These are phyloP conservation scores for Sarotherodon lohbergeri DNA, from an alignment of 2,113 vertebrate genomes.

Conservation along the genomic window DNA sequence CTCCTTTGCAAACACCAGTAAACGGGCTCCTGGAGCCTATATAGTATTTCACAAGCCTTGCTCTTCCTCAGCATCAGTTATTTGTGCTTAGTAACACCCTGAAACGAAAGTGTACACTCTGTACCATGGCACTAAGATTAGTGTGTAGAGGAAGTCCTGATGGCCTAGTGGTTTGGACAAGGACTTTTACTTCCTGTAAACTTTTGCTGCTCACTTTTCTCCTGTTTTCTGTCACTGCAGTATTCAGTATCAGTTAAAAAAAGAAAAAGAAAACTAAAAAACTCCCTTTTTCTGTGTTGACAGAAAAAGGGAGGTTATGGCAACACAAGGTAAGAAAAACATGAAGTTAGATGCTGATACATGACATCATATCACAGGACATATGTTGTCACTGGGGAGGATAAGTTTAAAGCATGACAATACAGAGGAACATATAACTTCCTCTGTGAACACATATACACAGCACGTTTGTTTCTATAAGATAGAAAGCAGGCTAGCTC, in stretches of 20 bases:
- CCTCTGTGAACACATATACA: neutral
- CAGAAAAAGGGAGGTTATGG: neutral
- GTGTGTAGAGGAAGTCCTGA: neutral
- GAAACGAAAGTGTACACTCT: neutral
- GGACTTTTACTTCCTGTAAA: neutral
- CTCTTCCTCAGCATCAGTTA: neutral
- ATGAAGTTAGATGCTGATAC: neutral
- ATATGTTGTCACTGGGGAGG: neutral
- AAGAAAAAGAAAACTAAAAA: neutral
- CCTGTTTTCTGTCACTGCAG: neutral
- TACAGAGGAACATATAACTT: neutral
- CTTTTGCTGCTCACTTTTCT: neutral
- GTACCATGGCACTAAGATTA: neutral
- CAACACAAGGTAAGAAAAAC: neutral
- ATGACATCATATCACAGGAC: neutral
- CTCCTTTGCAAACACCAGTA: neutral
- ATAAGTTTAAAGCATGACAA: neutral
- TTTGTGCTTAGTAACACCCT: neutral
- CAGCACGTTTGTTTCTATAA: neutral
- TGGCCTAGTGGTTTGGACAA: neutral
- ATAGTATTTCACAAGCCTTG: neutral
- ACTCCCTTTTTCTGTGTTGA: neutral
- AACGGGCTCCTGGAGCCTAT: neutral
- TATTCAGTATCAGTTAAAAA: neutral
- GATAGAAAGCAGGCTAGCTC: neutral